A percentile compares a stretch with the other conserved stretches of the same genome.
phyloP scores from a whole-genome alignment of 1,140 invertebrate species.

The Drosophila biarmipes region DNA sequence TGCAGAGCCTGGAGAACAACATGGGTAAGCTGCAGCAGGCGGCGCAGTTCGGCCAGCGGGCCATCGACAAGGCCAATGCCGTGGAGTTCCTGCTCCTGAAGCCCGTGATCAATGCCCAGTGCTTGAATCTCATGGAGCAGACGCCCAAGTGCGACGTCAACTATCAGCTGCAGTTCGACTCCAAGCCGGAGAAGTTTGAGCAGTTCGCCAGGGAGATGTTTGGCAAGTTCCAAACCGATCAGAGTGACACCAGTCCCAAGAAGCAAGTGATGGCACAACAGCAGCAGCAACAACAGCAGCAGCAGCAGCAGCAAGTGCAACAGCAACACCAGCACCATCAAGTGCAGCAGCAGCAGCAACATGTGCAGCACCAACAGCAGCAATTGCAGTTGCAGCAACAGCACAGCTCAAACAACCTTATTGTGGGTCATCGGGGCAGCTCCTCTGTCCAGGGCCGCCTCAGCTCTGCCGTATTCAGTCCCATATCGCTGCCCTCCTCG shows the following conservation, averaged over 20 bases:
- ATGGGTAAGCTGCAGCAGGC: slow-evolving; percentile 93
- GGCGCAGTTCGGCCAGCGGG: slow-evolving; percentile 91
- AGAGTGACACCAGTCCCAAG: slow-evolving; percentile 15
- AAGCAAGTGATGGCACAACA: slow-evolving; percentile 13
- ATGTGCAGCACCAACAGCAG: slow-evolving; percentile 16
- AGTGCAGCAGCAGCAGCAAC: slow-evolving; percentile 9
- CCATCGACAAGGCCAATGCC: slow-evolving; percentile 92
- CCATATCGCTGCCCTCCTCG: slow-evolving; percentile 88
- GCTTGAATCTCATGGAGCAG: slow-evolving; percentile 91
- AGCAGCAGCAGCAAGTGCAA: slow-evolving; percentile 5
- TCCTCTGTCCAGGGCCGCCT: slow-evolving; percentile 67
- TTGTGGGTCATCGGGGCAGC: slow-evolving; percentile 46
- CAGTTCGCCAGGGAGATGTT: slow-evolving; percentile 88
- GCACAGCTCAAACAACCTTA: slow-evolving; percentile 23
- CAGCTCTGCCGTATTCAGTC: slow-evolving; percentile 85
- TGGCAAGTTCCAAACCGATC: slow-evolving; percentile 89
- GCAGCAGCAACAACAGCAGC: slow-evolving; percentile 28
- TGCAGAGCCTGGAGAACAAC: slow-evolving; percentile 91
- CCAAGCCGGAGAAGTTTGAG: slow-evolving; percentile 92
- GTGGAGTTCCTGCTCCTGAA: slow-evolving; percentile 93
- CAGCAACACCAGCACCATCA: slow-evolving; percentile 22
- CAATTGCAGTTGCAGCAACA: slow-evolving; percentile 33
- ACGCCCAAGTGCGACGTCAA: slow-evolving; percentile 91
- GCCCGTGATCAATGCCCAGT: slow-evolving; percentile 90
- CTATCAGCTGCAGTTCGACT: slow-evolving; percentile 92